Base-by-base conservation (phyloP, 2,888 invertebrate species). In the Drosophila infuscata region DNA sequence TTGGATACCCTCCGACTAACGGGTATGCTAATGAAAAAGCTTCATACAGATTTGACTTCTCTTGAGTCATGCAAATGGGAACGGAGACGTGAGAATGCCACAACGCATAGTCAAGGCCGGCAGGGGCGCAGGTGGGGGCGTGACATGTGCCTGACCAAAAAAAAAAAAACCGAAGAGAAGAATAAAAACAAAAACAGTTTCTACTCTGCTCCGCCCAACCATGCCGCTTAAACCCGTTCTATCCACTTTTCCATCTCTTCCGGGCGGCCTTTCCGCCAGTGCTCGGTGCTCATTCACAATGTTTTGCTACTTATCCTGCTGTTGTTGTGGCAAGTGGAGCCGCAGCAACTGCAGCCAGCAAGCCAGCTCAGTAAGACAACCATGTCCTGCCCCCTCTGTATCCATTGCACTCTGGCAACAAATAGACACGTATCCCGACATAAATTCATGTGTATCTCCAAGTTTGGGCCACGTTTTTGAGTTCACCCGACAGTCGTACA, bases 301-400 rank as follows among this genome's bases (percentile, higher is more conserved):
- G 60, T 74, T 75, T 69, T 75, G 75, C 76, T 74, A 79, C 64
- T 60, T 76, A 63, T 74, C 60, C 51, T 52, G 12, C 49, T 62
- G 57, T 58, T 52, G 46, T 52, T 41, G 29, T 51, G 52, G 52
- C 69, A 69, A 69, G 51, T 52, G 52, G 35, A 52, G 58, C 20
- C 59, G 30, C 58, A 29, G 68, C 79, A 70, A 62, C 54, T 79
- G 76, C 64, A 58, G 58, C 41, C 52, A 38, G 60, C 25, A 36
- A 30, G 32, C 29, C 1, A 25, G 25, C 25, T 25, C 25, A 69
- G 69, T 61, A 36, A 61, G 79, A 75, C 64, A 76, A 79, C 57
- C 68, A 63, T 49, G 53, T 46, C 36, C 74, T 32, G 15, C 12
- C 11, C 38, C 43, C 35, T 30, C 46, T 41, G 38, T 25, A 33